phyloP scores from a whole-genome alignment of 2,113 vertebrate genomes.

The Cyphomyrus plagiostoma region DNA sequence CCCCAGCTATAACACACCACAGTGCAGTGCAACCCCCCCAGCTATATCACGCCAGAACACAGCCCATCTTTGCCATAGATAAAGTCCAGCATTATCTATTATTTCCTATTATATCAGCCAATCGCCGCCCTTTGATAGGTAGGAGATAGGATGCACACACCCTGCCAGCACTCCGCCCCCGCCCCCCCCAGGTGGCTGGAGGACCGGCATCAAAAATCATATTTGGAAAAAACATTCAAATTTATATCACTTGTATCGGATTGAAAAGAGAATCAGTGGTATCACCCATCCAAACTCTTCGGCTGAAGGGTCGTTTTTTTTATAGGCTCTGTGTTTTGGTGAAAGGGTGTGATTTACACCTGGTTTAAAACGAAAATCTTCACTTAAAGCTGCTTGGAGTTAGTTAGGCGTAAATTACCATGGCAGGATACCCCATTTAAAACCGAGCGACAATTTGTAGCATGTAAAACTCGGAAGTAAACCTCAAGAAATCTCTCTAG shows the following conservation, averaged over 20 bases:
- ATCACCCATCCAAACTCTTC: neutral
- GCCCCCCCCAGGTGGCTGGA: too few relatives aligned
- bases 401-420: neutral
- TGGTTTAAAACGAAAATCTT: neutral
- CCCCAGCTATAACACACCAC: too few relatives aligned
- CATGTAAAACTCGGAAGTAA: neutral
- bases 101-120: neutral
- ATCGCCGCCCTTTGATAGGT: neutral
- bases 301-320: neutral
- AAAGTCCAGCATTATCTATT: neutral
- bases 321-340: neutral
- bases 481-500: neutral
- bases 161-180: too few relatives aligned
- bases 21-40: too few relatives aligned
- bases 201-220: neutral
- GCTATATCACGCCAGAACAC: too few relatives aligned
- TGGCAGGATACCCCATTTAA: neutral
- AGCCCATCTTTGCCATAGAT: neutral
- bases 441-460: neutral
- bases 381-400: neutral
- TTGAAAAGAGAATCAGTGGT: neutral
- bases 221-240: neutral
- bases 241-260: neutral
- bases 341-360: neutral
- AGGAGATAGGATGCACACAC: too few relatives aligned